These are phyloP conservation scores for Corythornis madagascariensis DNA, from an alignment of 2,113 vertebrate species.

Conservation along the genomic window DNA sequence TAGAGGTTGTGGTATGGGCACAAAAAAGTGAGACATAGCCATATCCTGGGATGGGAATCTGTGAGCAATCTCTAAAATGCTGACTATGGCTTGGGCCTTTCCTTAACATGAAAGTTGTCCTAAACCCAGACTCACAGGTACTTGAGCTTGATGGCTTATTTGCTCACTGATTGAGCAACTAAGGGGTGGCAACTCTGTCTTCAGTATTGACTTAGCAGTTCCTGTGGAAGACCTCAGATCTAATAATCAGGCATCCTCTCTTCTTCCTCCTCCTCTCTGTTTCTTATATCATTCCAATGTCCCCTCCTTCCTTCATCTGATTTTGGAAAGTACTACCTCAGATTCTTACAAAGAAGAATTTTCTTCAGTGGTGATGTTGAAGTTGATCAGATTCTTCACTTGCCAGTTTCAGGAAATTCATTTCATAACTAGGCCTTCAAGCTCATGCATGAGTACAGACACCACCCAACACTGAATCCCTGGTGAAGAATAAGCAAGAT, in stretches of 20 bases:
- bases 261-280: background rate
- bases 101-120: background rate
- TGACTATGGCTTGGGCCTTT: conserved; percentile 8
- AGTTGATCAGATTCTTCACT: background rate
- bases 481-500: background rate
- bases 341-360: background rate
- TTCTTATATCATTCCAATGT: background rate
- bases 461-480: background rate
- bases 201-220: background rate
- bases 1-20: background rate
- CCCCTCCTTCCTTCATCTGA: background rate
- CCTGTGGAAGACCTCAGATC: background rate
- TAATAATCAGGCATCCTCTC: background rate
- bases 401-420: background rate
- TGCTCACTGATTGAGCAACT: background rate
- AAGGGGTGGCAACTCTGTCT: background rate
- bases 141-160: background rate
- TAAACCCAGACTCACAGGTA: conserved; percentile 22
- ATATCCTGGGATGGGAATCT: background rate
- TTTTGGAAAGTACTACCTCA: background rate
- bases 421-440: background rate
- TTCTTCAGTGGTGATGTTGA: background rate
- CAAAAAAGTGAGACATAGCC: background rate
- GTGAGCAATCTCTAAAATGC: conserved; percentile 21
- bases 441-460: background rate